These are phyloP conservation scores for Datnioides undecimradiatus DNA, from an alignment of 2,113 vertebrate genomes.

Conservation along the genomic window DNA sequence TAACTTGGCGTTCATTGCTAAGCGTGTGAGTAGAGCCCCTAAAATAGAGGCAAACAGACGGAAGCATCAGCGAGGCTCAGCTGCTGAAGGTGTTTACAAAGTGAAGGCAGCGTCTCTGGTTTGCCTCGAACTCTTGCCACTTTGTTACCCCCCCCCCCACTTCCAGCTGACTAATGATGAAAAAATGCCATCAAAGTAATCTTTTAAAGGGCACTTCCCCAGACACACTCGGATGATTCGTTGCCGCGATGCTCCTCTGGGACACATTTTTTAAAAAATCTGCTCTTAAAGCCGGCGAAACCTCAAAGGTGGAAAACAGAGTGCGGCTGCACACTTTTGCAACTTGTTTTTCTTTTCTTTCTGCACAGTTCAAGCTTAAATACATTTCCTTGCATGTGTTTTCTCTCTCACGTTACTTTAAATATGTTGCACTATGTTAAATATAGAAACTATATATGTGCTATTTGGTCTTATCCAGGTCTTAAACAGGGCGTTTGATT, in stretches of 20 bases:
- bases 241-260: constrained; percentile 18
- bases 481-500: too few relatives aligned
- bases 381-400: background rate
- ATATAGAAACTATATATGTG: too few relatives aligned
- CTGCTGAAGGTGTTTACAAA: constrained; percentile 28
- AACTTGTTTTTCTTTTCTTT: background rate
- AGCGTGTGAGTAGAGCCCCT: background rate
- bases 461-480: too few relatives aligned
- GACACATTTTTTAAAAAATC: constrained; percentile 27
- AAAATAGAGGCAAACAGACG: background rate
- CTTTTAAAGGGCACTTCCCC: constrained; percentile 66
- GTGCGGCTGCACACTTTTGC: background rate
- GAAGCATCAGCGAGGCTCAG: background rate
- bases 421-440: too few relatives aligned
- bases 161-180: constrained; percentile 67
- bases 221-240: constrained; percentile 15
- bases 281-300: constrained; percentile 23
- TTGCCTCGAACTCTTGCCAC: constrained; percentile 11
- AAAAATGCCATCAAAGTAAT: constrained; percentile 65
- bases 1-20: background rate
- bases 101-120: background rate
- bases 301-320: constrained; percentile 41
- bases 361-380: background rate
- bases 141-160: constrained; percentile 25
- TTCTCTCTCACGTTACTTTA: background rate